A percentile compares a stretch with the other conserved stretches of the same genome.
Evolutionary conservation across 2,113 vertebrate genomes (phyloP).

Genomic region (Oriolus oriolus): DNA sequence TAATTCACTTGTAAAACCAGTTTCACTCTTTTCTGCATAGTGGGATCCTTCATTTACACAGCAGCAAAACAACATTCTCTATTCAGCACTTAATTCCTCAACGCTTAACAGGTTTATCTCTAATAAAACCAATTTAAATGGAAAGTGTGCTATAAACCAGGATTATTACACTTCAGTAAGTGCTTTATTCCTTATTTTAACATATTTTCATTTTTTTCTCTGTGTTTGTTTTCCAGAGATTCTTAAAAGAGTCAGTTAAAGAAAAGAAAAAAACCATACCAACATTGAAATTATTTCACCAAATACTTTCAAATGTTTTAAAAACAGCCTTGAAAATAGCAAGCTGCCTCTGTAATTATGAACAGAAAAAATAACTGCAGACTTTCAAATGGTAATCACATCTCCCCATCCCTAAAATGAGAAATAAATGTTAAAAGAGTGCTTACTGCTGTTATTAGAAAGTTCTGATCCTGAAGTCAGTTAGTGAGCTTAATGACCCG

Average conservation of each 20-base stretch:
- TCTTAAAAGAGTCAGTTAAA: neutral
- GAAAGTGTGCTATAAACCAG: conserved; percentile 47
- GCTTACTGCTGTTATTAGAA: conserved; percentile 50
- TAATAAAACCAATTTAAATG: conserved; percentile 61
- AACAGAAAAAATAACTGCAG: conserved; percentile 3
- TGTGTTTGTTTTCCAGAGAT: neutral
- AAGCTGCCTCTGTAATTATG: neutral
- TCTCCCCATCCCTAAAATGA: conserved; percentile 34
- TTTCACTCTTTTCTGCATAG: neutral
- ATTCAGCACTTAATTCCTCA: conserved; percentile 38
- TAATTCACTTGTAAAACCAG: neutral
- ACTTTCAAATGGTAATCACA: conserved; percentile 41
- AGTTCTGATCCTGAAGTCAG: conserved; percentile 61
- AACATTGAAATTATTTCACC: neutral
- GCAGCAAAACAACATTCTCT: neutral
- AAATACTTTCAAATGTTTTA: neutral
- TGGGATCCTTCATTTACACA: neutral
- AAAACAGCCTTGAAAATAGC: conserved; percentile 18
- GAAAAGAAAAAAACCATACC: neutral
- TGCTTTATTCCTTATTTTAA: conserved; percentile 48
- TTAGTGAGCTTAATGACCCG: conserved; percentile 65
- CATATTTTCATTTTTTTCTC: conserved; percentile 30
- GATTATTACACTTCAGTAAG: conserved; percentile 54
- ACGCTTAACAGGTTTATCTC: conserved; percentile 52
- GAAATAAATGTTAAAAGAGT: conserved; percentile 53